Evolutionary conservation across 2,888 invertebrate genomes (phyloP).

Genomic region (Nematopogon swammerdamellus): DNA sequence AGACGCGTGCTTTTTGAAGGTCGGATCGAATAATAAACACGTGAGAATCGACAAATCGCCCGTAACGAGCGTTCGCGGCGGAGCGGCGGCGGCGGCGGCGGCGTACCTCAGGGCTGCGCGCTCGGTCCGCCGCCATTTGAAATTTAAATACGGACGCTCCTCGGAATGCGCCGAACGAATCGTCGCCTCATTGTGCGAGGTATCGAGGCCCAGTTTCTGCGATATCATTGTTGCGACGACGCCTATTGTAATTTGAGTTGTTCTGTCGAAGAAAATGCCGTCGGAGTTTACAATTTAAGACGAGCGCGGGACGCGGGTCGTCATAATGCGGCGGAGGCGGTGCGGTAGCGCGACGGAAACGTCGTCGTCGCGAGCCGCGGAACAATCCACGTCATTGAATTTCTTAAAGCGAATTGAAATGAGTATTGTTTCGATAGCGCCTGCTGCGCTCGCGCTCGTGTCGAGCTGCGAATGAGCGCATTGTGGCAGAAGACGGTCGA

Average conservation of each 20-base stretch:
- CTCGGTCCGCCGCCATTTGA: constrained; percentile 3
- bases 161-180: constrained; percentile 2
- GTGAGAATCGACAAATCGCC: constrained; percentile 1
- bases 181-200: not conserved
- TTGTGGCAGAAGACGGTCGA: not conserved
- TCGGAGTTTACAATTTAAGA: constrained; percentile 4
- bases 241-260: constrained; percentile 2
- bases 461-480: not conserved
- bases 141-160: constrained; percentile 3
- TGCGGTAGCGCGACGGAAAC: constrained; percentile 2
- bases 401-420: constrained; percentile 4
- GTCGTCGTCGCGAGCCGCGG: constrained; percentile 1
- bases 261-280: constrained; percentile 3
- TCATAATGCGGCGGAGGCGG: not conserved
- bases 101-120: constrained; percentile 1
- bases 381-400: constrained; percentile 5
- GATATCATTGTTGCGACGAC: not conserved
- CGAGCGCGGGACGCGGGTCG: not conserved
- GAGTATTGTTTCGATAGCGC: constrained; percentile 1
- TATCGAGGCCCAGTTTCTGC: constrained; percentile 3
- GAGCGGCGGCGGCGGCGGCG: not conserved
- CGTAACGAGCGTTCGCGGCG: not conserved
- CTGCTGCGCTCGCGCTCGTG: not conserved
- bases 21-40: constrained; percentile 4
- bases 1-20: constrained; percentile 9